Base-by-base conservation (phyloP, 2,113 vertebrate genomes). In the Leptobrachium ailaonicum region DNA sequence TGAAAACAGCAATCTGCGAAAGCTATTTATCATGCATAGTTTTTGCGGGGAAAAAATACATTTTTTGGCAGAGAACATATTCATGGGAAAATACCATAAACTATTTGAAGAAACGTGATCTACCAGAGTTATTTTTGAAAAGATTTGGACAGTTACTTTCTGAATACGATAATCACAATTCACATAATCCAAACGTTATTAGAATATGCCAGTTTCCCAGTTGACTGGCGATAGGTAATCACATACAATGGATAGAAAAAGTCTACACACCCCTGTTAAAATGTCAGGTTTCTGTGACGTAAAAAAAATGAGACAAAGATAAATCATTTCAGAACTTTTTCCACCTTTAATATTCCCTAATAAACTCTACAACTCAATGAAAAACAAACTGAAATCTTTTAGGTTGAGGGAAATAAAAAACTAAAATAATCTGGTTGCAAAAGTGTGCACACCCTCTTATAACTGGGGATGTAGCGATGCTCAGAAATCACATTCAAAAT, bases 81-180 rank as follows among this genome's bases (percentile, higher is more conserved):
- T 69, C 41, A 74, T 47, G 64, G 70, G 72, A 81, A 81, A 75
- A 81, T 75, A 75, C 72, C 72, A 68, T 42, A 69, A 81, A 81
- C 79, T 54, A 60, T 63, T 73, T 68, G 42, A 67, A 64, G 78
- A 68, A 63, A 74, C 74, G 74, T 74, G 71, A 71, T 66, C 62
- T 62, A 60, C 53, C 64, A 45, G 79, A 81, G 72, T 75, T 64
- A 60, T 67, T 81, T 81, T 81, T 71, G 64, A 81, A 81, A 41
- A 75, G 72, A 81, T 75, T 75, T 67, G 75, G 68, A 75, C 75
- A 81, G 75, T 81, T 81, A 54, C 79, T 85, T 79, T 62, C 83
- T 84, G 84, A 87, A 84, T 83, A 85, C 86, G 85, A 87, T 88
- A 85, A 85, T 89, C 86, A 81, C 79, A 75, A 69, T 81, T 81